Percentiles rank a stretch among this genome's conserved stretches.
phyloP scores from a whole-genome alignment of 2,888 invertebrate species.

The Hyalella azteca region DNA sequence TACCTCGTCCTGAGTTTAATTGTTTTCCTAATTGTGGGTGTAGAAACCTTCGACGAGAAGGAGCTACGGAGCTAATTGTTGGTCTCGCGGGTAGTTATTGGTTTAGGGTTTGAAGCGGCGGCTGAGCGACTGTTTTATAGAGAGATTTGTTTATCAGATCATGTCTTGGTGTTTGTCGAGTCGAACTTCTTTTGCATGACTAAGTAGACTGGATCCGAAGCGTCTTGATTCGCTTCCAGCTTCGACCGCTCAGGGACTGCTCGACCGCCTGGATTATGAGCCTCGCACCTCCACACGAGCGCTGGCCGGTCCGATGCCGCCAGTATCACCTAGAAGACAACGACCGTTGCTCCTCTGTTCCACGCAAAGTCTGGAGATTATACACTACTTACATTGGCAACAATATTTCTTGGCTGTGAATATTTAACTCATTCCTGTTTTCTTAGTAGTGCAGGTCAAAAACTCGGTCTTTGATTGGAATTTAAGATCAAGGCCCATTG shows the following conservation, averaged over 20 bases:
- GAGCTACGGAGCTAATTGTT: slow-evolving; percentile 26
- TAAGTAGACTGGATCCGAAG: background rate
- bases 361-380: too few species aligned
- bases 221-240: background rate
- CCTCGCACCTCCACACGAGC: too few species aligned
- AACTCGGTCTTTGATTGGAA: too few species aligned
- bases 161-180: slow-evolving; percentile 4
- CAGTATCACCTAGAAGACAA: too few species aligned
- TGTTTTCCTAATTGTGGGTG: slow-evolving; percentile 15
- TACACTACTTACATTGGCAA: too few species aligned
- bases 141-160: slow-evolving; percentile 30
- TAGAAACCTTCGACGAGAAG: background rate
- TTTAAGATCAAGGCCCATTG: too few species aligned
- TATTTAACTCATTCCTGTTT: too few species aligned
- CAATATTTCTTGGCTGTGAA: too few species aligned
- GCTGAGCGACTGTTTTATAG: slow-evolving; percentile 12
- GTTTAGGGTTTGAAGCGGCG: slow-evolving; percentile 23
- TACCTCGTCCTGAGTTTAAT: slow-evolving; percentile 16
- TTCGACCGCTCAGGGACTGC: slow-evolving; percentile 1
- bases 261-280: too few species aligned
- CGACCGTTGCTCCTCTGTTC: too few species aligned
- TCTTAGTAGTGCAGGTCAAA: too few species aligned
- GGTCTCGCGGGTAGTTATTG: slow-evolving; percentile 1
- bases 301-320: too few species aligned
- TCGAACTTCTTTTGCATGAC: background rate